Conservation (phyloP, 2,888 invertebrate genomes). For the Laspeyria flexula region DNA sequence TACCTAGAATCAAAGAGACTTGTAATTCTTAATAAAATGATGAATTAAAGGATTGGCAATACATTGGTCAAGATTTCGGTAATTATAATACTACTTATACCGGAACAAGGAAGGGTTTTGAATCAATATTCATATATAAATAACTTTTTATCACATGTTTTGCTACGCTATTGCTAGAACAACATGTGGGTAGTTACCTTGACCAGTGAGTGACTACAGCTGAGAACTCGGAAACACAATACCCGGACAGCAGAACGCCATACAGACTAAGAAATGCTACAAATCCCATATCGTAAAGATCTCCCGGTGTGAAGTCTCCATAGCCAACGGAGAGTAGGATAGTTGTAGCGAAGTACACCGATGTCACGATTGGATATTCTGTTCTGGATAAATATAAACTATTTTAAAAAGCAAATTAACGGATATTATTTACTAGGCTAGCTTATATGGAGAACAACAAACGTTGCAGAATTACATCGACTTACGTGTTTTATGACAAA, state of each 20-base stretch:
- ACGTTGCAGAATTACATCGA: too few species aligned
- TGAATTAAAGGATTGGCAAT: too few species aligned
- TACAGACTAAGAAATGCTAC: slow-evolving; percentile 77
- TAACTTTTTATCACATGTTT: slow-evolving; percentile 10
- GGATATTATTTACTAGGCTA: too few species aligned
- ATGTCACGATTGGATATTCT: slow-evolving; percentile 66
- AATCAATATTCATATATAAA: not conserved
- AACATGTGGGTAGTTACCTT: slow-evolving; percentile 57
- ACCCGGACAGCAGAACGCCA: slow-evolving; percentile 79
- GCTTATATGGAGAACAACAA: too few species aligned
- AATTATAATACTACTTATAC: too few species aligned
- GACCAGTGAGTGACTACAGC: slow-evolving; percentile 79
- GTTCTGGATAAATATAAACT: slow-evolving; percentile 54
- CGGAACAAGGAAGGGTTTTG: too few species aligned
- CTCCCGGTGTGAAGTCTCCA: slow-evolving; percentile 78
- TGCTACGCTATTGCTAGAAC: slow-evolving; percentile 2
- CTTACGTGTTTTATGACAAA: too few species aligned
- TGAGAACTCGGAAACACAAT: slow-evolving; percentile 82
- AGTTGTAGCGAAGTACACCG: slow-evolving; percentile 79
- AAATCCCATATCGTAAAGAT: slow-evolving; percentile 75
- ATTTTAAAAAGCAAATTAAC: too few species aligned
- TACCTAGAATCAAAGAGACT: too few species aligned
- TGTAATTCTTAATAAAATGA: too few species aligned
- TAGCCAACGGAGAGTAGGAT: slow-evolving; percentile 76
- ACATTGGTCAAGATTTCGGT: too few species aligned